These are phyloP conservation scores for Columba janthina DNA, from an alignment of 2,113 vertebrate species.

Conservation along the genomic window DNA sequence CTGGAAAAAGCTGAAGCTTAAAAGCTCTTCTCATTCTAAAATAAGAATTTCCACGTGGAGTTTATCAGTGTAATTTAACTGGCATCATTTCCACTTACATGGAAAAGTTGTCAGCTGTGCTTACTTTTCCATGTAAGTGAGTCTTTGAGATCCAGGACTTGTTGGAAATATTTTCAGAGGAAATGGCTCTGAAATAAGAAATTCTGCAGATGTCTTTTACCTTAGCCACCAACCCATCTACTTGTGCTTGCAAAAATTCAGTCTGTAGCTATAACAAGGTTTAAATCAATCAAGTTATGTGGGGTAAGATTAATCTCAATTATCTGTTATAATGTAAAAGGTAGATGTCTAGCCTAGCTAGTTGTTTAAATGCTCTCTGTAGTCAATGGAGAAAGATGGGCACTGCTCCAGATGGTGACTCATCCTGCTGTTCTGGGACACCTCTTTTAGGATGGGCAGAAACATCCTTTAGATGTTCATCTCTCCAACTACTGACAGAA, in stretches of 20 bases:
- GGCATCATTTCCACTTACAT: not conserved
- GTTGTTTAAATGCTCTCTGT: not conserved
- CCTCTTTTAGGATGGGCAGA: not conserved
- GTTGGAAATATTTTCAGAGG: not conserved
- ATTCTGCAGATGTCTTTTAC: not conserved
- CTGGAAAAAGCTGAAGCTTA: not conserved
- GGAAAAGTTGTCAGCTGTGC: not conserved
- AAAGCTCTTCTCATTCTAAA: not conserved
- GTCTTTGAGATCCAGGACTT: not conserved
- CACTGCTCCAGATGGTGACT: not conserved
- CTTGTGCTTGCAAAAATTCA: not conserved
- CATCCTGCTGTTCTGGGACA: not conserved
- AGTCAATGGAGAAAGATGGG: not conserved
- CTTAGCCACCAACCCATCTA: not conserved
- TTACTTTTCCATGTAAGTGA: not conserved
- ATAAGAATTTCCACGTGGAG: not conserved
- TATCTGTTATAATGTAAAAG: not conserved
- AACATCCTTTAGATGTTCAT: not conserved
- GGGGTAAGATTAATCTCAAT: not conserved
- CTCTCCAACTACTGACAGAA: not conserved
- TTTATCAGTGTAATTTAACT: slow-evolving; percentile 2
- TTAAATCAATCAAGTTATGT: not conserved
- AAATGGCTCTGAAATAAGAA: not conserved
- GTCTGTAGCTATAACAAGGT: not conserved
- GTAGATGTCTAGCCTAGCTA: not conserved